Percentiles rank a stretch among this genome's conserved stretches.
Evolutionary conservation across 2,888 invertebrate genomes (phyloP).

Genomic region (Sclerodermus sp.): DNA sequence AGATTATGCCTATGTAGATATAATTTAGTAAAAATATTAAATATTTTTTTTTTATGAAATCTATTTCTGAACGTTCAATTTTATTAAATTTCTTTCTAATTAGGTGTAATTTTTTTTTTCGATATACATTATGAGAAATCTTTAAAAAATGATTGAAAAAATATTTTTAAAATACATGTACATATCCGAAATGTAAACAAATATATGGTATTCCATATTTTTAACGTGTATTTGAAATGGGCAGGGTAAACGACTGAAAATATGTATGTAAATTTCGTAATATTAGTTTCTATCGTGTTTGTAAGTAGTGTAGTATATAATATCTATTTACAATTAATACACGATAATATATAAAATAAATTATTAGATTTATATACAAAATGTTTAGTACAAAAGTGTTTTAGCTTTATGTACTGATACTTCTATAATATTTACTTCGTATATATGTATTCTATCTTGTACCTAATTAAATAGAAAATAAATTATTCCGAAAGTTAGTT

Average conservation of each 20-base stretch:
- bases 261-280: constrained; percentile 49
- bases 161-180: not conserved
- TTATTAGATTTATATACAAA: constrained; percentile 47
- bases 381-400: constrained; percentile 52
- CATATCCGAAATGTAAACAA: not conserved
- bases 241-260: constrained; percentile 44
- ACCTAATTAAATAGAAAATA: constrained; percentile 31
- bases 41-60: too few relatives aligned
- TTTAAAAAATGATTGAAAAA: too few relatives aligned
- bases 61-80: too few relatives aligned
- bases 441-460: constrained; percentile 25
- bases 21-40: too few relatives aligned
- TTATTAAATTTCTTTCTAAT: too few relatives aligned
- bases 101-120: too few relatives aligned
- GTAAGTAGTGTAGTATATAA: constrained; percentile 47
- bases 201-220: not conserved
- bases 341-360: constrained; percentile 39
- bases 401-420: constrained; percentile 50
- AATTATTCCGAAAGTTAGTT: constrained; percentile 33
- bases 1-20: too few relatives aligned
- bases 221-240: constrained; percentile 23
- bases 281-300: constrained; percentile 29
- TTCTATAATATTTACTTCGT: constrained; percentile 21
- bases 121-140: too few relatives aligned
- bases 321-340: constrained; percentile 15